Evolutionary conservation across 2,888 invertebrate genomes (phyloP).

Genomic region (Synanthedon vespiformis): DNA sequence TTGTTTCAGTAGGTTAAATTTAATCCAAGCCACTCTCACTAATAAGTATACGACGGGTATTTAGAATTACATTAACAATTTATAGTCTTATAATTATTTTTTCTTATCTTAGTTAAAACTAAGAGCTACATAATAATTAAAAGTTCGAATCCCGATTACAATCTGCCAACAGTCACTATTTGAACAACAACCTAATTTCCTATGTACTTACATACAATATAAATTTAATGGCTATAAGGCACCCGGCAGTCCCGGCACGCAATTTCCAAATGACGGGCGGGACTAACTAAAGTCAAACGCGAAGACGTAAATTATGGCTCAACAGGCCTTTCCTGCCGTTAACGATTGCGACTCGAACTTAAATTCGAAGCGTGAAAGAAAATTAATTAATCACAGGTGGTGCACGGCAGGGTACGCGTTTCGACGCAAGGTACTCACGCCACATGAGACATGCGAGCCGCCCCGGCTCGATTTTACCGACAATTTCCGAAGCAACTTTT

Average conservation of each 20-base stretch:
- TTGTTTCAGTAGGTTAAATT: no score
- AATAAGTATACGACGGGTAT: no score
- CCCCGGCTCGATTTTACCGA: not conserved
- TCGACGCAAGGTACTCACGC: not conserved
- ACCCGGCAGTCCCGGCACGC: constrained; percentile 37
- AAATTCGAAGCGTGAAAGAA: constrained; percentile 61
- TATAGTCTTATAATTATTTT: no score
- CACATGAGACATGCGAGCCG: not conserved
- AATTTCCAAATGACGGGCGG: constrained; percentile 60
- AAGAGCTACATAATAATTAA: constrained; percentile 11
- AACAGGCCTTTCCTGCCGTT: constrained; percentile 63
- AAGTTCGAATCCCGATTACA: constrained; percentile 41
- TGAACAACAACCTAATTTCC: constrained; percentile 61
- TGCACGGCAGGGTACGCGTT: constrained; percentile 15
- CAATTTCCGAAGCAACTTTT: constrained; percentile 3
- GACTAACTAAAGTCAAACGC: constrained; percentile 45
- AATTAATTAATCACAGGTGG: constrained; percentile 62
- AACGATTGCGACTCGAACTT: constrained; percentile 57
- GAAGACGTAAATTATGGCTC: constrained; percentile 61
- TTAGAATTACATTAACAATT: no score
- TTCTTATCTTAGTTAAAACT: no score
- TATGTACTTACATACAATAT: constrained; percentile 46
- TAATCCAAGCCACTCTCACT: no score
- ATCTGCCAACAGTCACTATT: constrained; percentile 50
- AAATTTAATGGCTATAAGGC: constrained; percentile 58